Evolutionary conservation across 2,888 invertebrate species (phyloP), one percentile per base, ranked within the genome.

Genomic region (Saturnia pavonia): DNA sequence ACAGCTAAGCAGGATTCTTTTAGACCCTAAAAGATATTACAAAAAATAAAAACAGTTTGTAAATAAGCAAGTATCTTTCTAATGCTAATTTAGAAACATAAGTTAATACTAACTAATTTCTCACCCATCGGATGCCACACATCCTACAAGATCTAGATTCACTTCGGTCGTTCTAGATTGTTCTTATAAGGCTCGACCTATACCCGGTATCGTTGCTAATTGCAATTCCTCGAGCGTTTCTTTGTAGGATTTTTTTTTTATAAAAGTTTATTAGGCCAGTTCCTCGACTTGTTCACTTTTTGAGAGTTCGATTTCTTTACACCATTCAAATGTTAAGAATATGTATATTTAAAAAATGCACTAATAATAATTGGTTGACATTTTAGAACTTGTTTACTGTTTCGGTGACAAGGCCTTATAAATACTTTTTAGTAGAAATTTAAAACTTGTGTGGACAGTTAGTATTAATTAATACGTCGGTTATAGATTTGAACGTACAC

Each of bases 171-270:
- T 40, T 67, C 48, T 42, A 12, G 54, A 71, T 65, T 65, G 16
- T 65, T 74, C 71, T 60, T 77, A 74, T 74, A 79, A 70, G 77
- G 80, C 69, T 51, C 70, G 72, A 68, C 74, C 70, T 70, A 51
- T 70, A 73, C 75, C 65, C 48, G 76, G 82, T 80, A 83, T 73
- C 73, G 12, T 71, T 67, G 78, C 78, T 78, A 78, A 77, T 82
- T 80, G 72, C 68, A 48, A 82, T 84, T 85, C 81, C 79, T 82
- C 78, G 54, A 42, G 43, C 16, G 25, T 16, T 19, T 19, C 40
- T 65, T 69, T 63, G 34, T 51, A 19, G 69, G 65, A 4, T 22
- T 34, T 2, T n/a, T 68, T 68, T n/a, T n/a, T 51, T 8, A 14
- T 16, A 16, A 22, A 68, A 25, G 27, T 6, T 27, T 27, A 9